phyloP scores from a whole-genome alignment of 1,140 invertebrate genomes.

The Drosophila mayri region DNA sequence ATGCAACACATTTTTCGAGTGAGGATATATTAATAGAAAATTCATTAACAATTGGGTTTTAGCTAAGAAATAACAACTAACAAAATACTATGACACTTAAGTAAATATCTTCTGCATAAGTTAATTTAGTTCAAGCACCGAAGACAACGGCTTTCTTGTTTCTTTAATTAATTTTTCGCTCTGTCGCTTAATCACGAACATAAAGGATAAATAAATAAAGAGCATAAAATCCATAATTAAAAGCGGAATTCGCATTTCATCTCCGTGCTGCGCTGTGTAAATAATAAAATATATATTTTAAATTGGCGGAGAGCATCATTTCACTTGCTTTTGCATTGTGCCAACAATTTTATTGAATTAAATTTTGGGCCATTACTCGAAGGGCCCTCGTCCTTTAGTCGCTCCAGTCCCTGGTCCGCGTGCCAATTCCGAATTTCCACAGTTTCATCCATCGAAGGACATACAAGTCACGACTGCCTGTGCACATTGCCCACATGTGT shows the following conservation, averaged over 20 bases:
- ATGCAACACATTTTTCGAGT: no score
- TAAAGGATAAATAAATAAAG: conserved; percentile 13
- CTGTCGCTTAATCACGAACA: conserved; percentile 12
- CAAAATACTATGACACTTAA: no score
- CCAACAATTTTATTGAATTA: conserved; percentile 81
- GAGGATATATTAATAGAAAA: neutral
- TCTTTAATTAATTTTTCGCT: neutral
- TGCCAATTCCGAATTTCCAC: conserved; percentile 14
- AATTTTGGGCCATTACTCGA: conserved; percentile 78
- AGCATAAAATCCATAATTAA: conserved; percentile 34
- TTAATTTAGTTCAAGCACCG: no score
- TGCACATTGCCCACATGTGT: conserved; percentile 74
- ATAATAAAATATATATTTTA: conserved; percentile 35
- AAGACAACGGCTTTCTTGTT: neutral
- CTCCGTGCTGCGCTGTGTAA: conserved; percentile 1
- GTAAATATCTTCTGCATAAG: no score
- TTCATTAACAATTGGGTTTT: neutral
- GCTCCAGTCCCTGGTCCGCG: neutral
- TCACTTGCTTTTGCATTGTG: conserved; percentile 63
- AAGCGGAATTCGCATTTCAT: conserved; percentile 30
- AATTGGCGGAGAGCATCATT: conserved; percentile 18
- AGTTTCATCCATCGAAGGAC: conserved; percentile 35
- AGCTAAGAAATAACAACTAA: neutral
- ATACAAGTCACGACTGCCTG: conserved; percentile 40
- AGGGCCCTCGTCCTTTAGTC: conserved; percentile 3